These are phyloP conservation scores for Piprites chloris DNA, from an alignment of 2,113 vertebrate species.

Conservation along the genomic window DNA sequence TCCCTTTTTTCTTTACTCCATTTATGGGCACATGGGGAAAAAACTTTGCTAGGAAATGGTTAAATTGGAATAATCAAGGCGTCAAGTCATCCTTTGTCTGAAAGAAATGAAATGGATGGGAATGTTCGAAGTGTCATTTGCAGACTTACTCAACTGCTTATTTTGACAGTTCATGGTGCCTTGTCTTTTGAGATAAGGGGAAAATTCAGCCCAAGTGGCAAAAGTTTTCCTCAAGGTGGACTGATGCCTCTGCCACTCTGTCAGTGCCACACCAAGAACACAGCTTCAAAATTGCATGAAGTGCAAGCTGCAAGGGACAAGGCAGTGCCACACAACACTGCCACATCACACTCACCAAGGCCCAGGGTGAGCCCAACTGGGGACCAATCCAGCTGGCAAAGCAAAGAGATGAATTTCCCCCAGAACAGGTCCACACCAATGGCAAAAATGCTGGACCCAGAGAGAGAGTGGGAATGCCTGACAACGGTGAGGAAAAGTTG, in stretches of 20 bases:
- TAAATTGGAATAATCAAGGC: background rate
- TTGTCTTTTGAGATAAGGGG: background rate
- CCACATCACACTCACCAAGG: background rate
- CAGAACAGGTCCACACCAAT: rapidly evolving
- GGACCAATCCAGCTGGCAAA: rapidly evolving
- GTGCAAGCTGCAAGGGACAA: background rate
- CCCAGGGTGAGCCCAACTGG: rapidly evolving
- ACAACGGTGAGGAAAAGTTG: background rate
- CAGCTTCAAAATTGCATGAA: rapidly evolving
- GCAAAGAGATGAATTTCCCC: background rate
- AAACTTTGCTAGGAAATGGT: background rate
- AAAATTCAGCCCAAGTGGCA: background rate
- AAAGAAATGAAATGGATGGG: background rate
- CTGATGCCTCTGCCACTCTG: background rate
- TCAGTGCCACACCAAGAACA: background rate
- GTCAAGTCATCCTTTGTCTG: background rate
- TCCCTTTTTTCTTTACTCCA: background rate
- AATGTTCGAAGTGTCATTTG: background rate
- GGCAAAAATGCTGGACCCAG: background rate
- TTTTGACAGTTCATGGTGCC: background rate
- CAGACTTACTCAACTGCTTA: background rate
- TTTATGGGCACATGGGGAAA: background rate
- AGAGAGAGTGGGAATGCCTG: background rate
- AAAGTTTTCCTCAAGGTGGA: background rate
- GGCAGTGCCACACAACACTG: background rate